phyloP scores from a whole-genome alignment of 2,888 invertebrate species.

The Cerastis rubricosa region DNA sequence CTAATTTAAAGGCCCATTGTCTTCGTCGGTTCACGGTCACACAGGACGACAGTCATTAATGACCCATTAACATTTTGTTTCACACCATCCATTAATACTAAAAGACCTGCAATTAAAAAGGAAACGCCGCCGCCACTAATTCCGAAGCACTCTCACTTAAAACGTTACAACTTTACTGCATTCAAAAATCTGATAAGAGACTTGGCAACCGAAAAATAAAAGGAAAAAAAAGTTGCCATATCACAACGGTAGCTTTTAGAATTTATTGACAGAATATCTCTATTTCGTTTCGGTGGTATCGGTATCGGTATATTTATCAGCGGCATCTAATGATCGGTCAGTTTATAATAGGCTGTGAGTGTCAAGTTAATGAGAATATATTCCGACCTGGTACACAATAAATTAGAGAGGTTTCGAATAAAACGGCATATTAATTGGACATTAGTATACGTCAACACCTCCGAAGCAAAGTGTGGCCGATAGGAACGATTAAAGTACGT shows the following conservation, averaged over 20 bases:
- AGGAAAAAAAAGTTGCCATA: conserved; percentile 68
- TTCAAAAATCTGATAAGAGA: conserved; percentile 79
- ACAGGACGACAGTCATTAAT: conserved; percentile 79
- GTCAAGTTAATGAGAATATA: conserved; percentile 90
- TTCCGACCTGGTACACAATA: conserved; percentile 84
- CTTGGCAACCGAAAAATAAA: conserved; percentile 69
- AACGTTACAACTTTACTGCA: conserved; percentile 79
- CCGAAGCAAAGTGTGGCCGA: conserved; percentile 71
- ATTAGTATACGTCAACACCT: conserved; percentile 87
- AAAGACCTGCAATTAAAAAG: conserved; percentile 78
- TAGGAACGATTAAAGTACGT: conserved; percentile 74
- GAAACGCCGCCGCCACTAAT: conserved; percentile 74
- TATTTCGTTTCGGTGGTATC: conserved; percentile 82
- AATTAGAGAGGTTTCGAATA: conserved; percentile 85
- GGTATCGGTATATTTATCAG: conserved; percentile 80
- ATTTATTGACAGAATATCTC: conserved; percentile 83
- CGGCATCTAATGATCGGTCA: conserved; percentile 85
- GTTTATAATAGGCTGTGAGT: conserved; percentile 86
- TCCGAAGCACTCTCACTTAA: conserved; percentile 73
- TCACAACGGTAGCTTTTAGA: conserved; percentile 76
- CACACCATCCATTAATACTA: conserved; percentile 82
- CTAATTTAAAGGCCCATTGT: conserved; percentile 69
- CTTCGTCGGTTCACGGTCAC: conserved; percentile 73
- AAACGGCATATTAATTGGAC: conserved; percentile 89
- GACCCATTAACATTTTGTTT: conserved; percentile 84